These are phyloP conservation scores for Umimayanthus chanpuru DNA, from an alignment of 92 coral and sea anemone genomes.

Conservation along the genomic window DNA sequence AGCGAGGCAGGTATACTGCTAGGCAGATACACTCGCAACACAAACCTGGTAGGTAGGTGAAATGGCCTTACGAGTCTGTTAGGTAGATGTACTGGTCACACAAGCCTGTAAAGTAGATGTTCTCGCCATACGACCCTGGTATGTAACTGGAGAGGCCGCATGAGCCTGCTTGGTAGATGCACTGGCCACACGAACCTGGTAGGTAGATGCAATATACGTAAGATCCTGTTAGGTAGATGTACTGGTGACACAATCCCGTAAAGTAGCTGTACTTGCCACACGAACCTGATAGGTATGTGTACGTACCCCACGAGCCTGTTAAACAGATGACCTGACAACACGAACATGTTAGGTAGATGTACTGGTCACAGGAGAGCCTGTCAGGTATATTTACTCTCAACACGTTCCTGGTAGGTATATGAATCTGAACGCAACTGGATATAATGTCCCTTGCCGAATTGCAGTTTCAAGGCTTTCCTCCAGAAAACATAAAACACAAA, in stretches of 20 bases:
- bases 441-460: too few species aligned
- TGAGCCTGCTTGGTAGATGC: too few species aligned
- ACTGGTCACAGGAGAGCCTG: too few species aligned
- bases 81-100: background rate
- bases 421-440: too few species aligned
- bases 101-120: background rate
- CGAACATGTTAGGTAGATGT: background rate
- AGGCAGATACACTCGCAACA: background rate
- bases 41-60: background rate
- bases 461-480: too few species aligned
- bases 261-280: background rate
- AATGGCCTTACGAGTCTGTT: background rate
- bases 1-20: too few species aligned
- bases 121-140: constrained; percentile 75
- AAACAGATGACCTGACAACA: background rate
- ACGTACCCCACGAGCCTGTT: background rate
- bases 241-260: background rate
- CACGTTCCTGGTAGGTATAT: too few species aligned
- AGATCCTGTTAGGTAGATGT: background rate
- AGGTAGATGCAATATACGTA: background rate
- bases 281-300: background rate
- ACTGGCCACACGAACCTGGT: too few species aligned
- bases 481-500: too few species aligned
- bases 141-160: background rate
- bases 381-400: too few species aligned